phyloP scores from a whole-genome alignment of 2,797 vertebrate genomes.

The Sebastes diaconus region DNA sequence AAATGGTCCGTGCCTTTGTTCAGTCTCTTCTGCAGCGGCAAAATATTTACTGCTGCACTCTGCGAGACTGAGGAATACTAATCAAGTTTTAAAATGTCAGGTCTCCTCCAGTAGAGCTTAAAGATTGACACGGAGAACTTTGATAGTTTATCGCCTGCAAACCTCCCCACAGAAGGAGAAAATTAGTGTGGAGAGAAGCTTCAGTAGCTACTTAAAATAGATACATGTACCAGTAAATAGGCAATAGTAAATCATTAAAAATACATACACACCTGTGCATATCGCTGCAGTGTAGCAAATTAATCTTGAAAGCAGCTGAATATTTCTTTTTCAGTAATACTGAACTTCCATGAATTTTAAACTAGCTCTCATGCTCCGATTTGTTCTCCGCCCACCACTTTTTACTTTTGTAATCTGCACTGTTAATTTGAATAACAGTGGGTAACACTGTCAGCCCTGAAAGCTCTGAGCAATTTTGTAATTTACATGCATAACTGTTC shows the following conservation, averaged over 20 bases:
- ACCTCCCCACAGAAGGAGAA: not conserved
- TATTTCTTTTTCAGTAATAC: not conserved
- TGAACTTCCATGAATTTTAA: constrained; percentile 9
- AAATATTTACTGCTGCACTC: constrained; percentile 2
- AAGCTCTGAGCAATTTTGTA: constrained; percentile 13
- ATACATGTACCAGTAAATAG: not conserved
- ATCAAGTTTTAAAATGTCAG: constrained; percentile 25
- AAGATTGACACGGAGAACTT: not conserved
- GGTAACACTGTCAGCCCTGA: constrained; percentile 29
- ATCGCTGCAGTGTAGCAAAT: not conserved
- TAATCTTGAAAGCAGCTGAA: not conserved
- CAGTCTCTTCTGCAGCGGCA: not conserved
- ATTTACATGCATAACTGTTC: constrained; percentile 41
- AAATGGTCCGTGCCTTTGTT: not conserved
- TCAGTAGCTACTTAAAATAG: not conserved
- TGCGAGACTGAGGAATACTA: not conserved
- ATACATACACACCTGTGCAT: not conserved
- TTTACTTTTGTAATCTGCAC: constrained; percentile 22
- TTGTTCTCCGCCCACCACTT: constrained; percentile 16
- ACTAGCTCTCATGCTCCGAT: not conserved
- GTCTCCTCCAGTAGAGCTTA: not conserved
- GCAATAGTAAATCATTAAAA: not conserved
- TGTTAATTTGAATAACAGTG: constrained; percentile 50
- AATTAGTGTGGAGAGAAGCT: not conserved
- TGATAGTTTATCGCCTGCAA: not conserved